A percentile compares a stretch with the other conserved stretches of the same genome.
Evolutionary conservation across 2,797 vertebrate species (phyloP).

Genomic region (Gallinago solitaria): DNA sequence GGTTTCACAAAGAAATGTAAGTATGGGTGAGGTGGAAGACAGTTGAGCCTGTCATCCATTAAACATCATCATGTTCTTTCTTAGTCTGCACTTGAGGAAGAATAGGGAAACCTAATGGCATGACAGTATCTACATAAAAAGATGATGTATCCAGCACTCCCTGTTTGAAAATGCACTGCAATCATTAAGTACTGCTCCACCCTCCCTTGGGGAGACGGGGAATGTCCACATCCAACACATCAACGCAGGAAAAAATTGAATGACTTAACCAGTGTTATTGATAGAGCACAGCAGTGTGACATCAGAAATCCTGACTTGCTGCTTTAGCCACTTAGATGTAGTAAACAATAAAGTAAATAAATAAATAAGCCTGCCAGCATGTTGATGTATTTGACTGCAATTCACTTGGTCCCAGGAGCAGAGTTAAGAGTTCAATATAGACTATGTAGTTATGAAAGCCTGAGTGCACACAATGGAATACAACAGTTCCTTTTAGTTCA

Average conservation of each 20-base stretch:
- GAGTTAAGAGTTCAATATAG: background rate
- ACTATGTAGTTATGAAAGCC: background rate
- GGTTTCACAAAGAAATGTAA: background rate
- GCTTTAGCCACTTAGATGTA: background rate
- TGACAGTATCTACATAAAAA: background rate
- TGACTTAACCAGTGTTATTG: background rate
- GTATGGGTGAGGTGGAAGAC: background rate
- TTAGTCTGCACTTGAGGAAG: background rate
- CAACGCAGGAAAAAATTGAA: background rate
- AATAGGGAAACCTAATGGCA: background rate
- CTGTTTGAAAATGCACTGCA: background rate
- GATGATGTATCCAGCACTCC: background rate
- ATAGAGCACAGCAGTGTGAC: background rate
- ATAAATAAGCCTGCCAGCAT: background rate
- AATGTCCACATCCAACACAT: background rate
- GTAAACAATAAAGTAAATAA: background rate
- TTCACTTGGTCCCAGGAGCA: background rate
- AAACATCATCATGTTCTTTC: background rate
- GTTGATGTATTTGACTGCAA: background rate
- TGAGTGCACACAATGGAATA: background rate
- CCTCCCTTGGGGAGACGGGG: background rate
- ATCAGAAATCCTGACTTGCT: background rate
- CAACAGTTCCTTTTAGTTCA: background rate
- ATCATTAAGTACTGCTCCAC: background rate
- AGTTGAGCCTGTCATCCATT: background rate